These are phyloP conservation scores for Saturnia japonica DNA, from an alignment of 2,888 invertebrate species.

Conservation along the genomic window DNA sequence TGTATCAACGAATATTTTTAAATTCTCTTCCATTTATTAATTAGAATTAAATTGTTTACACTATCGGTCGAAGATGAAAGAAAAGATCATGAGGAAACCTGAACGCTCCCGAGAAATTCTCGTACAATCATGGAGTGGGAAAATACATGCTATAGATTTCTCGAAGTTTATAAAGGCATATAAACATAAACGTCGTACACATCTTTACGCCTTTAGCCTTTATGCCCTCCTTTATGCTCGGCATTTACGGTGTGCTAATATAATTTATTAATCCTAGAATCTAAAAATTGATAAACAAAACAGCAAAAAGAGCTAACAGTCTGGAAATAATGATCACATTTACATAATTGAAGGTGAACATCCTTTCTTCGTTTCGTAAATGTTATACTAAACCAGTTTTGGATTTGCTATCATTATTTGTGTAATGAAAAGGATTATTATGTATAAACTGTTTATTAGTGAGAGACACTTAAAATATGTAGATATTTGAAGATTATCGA, in stretches of 20 bases:
- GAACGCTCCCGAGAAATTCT: not conserved
- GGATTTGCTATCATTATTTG: not conserved
- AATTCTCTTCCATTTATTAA: too few species aligned
- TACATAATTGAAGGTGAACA: not conserved
- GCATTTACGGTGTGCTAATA: not conserved
- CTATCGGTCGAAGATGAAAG: not conserved
- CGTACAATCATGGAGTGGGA: too few species aligned
- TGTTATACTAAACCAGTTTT: not conserved
- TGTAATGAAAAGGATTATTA: not conserved
- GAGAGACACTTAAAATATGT: not conserved
- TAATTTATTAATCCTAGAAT: not conserved
- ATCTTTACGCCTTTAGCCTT: too few species aligned
- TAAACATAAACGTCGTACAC: not conserved
- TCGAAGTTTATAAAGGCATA: not conserved
- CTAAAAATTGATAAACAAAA: not conserved
- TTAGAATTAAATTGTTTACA: too few species aligned
- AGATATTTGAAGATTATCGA: not conserved
- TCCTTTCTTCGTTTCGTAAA: conserved; percentile 1
- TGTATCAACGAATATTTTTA: too few species aligned
- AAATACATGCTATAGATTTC: too few species aligned
- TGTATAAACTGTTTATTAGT: not conserved
- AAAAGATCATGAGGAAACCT: not conserved
- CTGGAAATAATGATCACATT: not conserved
- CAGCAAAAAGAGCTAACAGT: not conserved
- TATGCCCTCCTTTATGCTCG: too few species aligned